Conservation (phyloP, 1,140 invertebrate species). For the Globodera rostochiensis region DNA sequence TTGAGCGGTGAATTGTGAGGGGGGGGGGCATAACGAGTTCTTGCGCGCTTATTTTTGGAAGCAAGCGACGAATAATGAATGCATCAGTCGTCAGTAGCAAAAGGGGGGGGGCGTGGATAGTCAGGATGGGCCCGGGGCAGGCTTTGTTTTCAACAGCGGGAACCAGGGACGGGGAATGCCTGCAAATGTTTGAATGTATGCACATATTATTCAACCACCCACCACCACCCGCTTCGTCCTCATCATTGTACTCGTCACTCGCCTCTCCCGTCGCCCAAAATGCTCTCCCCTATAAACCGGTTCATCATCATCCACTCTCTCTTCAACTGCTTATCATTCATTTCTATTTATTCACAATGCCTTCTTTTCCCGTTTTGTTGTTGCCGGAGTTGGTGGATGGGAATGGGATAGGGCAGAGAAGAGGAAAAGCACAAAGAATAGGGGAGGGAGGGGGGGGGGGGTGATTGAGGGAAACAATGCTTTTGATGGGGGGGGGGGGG, state of each 20-base stretch:
- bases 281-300: neutral
- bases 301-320: neutral
- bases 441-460: too few relatives aligned
- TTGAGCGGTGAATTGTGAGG: too few relatives aligned
- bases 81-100: neutral
- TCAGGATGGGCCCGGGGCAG: neutral
- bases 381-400: too few relatives aligned
- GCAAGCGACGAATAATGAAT: constrained; percentile 5
- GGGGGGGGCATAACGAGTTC: neutral
- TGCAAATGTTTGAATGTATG: neutral
- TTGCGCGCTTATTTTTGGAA: constrained; percentile 21
- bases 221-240: neutral
- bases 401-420: too few relatives aligned
- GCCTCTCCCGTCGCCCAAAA: neutral
- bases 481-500: too few relatives aligned
- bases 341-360: neutral
- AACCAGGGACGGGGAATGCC: neutral
- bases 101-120: neutral
- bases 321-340: neutral
- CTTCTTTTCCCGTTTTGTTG: neutral
- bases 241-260: neutral
- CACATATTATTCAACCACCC: constrained; percentile 8
- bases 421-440: too few relatives aligned
- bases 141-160: constrained; percentile 12
- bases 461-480: too few relatives aligned